A percentile compares a stretch with the other conserved stretches of the same genome.
These are phyloP conservation scores for Picathartes gymnocephalus DNA, from an alignment of 2,113 vertebrate species.

Conservation along the genomic window DNA sequence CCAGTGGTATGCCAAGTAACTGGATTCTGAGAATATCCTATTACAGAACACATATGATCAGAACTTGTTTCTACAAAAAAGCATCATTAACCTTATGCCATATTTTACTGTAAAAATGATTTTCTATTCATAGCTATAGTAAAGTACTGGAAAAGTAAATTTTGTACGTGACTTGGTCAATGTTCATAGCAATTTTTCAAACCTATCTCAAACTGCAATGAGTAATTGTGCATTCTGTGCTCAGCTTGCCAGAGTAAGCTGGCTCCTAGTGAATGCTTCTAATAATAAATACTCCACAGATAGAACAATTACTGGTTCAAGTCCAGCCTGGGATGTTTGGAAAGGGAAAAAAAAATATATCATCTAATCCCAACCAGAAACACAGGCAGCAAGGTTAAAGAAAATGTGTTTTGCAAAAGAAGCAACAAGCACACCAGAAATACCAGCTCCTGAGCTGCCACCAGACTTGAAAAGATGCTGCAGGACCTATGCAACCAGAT, in stretches of 20 bases:
- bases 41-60: background rate
- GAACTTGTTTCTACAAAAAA: background rate
- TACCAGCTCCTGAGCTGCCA: background rate
- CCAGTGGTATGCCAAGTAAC: background rate
- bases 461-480: background rate
- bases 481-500: background rate
- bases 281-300: conserved; percentile 1
- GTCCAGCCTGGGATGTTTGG: background rate
- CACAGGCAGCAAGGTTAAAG: background rate
- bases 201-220: background rate
- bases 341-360: accelerated
- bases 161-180: background rate
- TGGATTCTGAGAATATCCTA: background rate
- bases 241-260: background rate
- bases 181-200: background rate
- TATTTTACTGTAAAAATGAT: background rate
- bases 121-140: background rate
- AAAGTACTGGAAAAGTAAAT: background rate
- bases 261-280: background rate
- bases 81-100: background rate
- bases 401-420: background rate
- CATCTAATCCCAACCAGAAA: background rate
- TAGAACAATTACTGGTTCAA: conserved; percentile 3
- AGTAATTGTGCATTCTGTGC: background rate
- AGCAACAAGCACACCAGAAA: background rate